These are phyloP conservation scores for Pseudoips prasinana DNA, from an alignment of 2,888 invertebrate species.

Conservation along the genomic window DNA sequence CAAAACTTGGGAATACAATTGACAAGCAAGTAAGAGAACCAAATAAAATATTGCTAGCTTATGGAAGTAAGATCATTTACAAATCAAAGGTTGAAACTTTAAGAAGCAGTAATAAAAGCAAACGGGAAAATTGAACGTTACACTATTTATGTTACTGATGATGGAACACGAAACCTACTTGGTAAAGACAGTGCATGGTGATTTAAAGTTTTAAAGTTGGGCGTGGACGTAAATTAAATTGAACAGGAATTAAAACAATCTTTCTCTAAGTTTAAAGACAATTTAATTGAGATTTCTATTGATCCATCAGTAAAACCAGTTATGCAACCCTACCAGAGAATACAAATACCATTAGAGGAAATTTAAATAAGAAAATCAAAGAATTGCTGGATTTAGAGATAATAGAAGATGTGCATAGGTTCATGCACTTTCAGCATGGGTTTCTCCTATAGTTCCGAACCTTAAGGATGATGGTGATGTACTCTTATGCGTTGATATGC, in stretches of 20 bases:
- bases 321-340: too few relatives aligned
- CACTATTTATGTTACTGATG: conserved; percentile 19
- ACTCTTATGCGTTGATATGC: conserved; percentile 33
- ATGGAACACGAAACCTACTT: too few relatives aligned
- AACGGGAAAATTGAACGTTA: conserved; percentile 4
- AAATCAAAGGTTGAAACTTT: conserved; percentile 19
- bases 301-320: conserved; percentile 8
- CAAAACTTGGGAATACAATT: too few relatives aligned
- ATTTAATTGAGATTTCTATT: conserved; percentile 12
- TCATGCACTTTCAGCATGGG: conserved; percentile 21
- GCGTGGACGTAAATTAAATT: too few relatives aligned
- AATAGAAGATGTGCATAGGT: conserved; percentile 31
- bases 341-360: conserved; percentile 18
- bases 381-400: conserved; percentile 21
- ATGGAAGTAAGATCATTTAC: conserved; percentile 19
- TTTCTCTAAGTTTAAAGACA: too few relatives aligned
- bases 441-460: conserved; percentile 29
- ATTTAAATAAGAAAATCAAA: conserved; percentile 6
- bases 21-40: too few relatives aligned
- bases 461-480: conserved; percentile 28
- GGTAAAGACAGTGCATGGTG: too few relatives aligned
- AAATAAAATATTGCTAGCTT: too few relatives aligned
- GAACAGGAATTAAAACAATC: too few relatives aligned
- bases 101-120: conserved; percentile 10
- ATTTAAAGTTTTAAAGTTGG: too few relatives aligned